A percentile compares a stretch with the other conserved stretches of the same genome.
Conservation (phyloP, 2,797 vertebrate species). For the Dallia pectoralis region DNA sequence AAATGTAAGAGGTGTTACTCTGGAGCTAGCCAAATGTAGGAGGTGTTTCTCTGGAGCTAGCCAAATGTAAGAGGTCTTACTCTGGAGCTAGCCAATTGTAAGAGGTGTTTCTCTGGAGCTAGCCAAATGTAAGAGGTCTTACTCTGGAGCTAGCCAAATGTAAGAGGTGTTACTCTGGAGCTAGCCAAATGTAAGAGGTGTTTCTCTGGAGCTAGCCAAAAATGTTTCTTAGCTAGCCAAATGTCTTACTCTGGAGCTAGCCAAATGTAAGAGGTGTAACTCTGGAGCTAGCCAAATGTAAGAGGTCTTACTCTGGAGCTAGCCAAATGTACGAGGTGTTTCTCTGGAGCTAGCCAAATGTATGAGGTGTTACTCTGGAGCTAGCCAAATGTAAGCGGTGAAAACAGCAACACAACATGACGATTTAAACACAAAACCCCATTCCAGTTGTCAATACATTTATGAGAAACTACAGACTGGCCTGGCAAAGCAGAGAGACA, state of each 20-base stretch:
- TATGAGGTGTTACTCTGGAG: background rate
- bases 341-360: no score
- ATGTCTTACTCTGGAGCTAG: conserved; percentile 36
- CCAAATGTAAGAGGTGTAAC: conserved; percentile 13
- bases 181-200: no score
- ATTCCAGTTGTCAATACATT: conserved; percentile 46
- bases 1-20: background rate
- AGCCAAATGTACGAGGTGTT: conserved; percentile 21
- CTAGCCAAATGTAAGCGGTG: conserved; percentile 1
- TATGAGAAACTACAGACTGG: conserved; percentile 31
- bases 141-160: conserved; percentile 29
- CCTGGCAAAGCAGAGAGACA: background rate
- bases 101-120: conserved; percentile 9
- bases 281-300: conserved; percentile 23
- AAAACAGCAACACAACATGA: conserved; percentile 33
- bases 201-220: conserved; percentile 20
- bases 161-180: background rate
- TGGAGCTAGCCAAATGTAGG: no score
- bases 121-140: conserved; percentile 23
- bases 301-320: conserved; percentile 27
- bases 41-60: conserved; percentile 23
- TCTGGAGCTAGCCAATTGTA: no score
- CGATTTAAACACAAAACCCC: conserved; percentile 37
- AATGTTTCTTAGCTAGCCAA: conserved; percentile 19
- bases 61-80: conserved; percentile 8